Evolutionary conservation across 2,888 invertebrate genomes (phyloP), one percentile per base, ranked within the genome.

Genomic region (Rapana venosa): DNA sequence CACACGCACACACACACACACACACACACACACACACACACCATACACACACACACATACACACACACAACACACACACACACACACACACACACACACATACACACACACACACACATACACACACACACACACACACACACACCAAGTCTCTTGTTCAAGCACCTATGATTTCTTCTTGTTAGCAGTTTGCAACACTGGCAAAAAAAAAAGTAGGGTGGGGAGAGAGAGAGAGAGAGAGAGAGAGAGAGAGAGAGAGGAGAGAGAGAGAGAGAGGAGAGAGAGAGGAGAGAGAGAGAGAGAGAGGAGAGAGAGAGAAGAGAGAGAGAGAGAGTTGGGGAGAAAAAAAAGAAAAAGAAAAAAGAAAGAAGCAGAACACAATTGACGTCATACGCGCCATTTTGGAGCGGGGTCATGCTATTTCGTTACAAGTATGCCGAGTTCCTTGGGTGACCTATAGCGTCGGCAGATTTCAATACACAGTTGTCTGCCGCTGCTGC

Each of bases 341-440:
- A 66, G 26, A 26, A 66, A 26, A 66, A 26, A 66, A 47, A 66
- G 26, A 6, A 26, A 20, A 26, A 66, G 26, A 66, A 5, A 66
- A 66, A 66, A 20, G 26, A 66, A 66, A 66, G 6, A 5, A 66
- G 17, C 20, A 26, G 26, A 5, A 20, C 66, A 66, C 66, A 66
- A 66, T 66, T 66, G 66, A 66, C 66, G 66, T 66, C 66, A 66
- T 66, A 66, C 66, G 66, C 66, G 66, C 66, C 66, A 66, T 66
- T 66, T 66, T 2, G 26, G 66, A 22, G 66, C 26, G 22, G 66
- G 66, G 66, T 66, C 66, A 20, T 66, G 66, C 66, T 66, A 66
- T 66, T 66, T 66, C 66, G 22, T 66, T 66, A 22, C 66, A 66
- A 66, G 22, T 20, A 22, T 66, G 26, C 66, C 20, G 66, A 66